Base-by-base conservation (phyloP, 2,888 invertebrate species). In the Odontothrips loti region DNA sequence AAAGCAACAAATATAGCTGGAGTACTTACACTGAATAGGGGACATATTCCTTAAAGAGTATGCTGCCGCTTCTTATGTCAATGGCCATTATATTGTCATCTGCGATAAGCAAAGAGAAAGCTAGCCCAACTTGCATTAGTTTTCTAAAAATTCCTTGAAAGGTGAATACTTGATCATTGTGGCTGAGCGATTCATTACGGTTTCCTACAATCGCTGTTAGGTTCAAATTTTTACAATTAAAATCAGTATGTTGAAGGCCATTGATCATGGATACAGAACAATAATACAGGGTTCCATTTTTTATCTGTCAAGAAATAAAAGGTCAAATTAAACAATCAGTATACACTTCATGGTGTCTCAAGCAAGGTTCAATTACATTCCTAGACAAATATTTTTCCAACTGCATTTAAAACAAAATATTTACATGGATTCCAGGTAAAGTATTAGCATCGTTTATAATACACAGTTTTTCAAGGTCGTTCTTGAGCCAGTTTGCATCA, bases 131-230 rank as follows among this genome's bases (percentile, higher is more conserved):
- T 68, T 68, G 68, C 68, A 68, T 68, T 68, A 68, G 23, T 23
- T 68, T 68, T 23, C 68, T n/a, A 23, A 68, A 68, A n/a, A 68
- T 68, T 11, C 68, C 68, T 23, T 68, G 68, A 68, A 68, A 68
- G 23, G n/a, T 68, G 23, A 68, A 68, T 11, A 68, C 68, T 68
- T 68, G 20, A 11, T 23, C 23, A 68, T 23, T 20, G 27, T 11
- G 20, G 68, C 68, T n/a, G 68, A 68, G 27, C 4, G 68, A 11
- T 23, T 23, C 23, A 68, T 11, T 23, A 68, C 23, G 20, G 11
- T 23, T 68, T 20, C 68, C 68, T 4, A 23, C 68, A 68, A 68
- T 68, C 8, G 68, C 68, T 11, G n/a, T 20, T 1, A 68, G 20
- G 27, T 68, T 68, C 6, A 68, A 23, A 68, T 11, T 11, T 68